Conservation (phyloP, 2,888 invertebrate species). For the Calliopum simillimum region DNA sequence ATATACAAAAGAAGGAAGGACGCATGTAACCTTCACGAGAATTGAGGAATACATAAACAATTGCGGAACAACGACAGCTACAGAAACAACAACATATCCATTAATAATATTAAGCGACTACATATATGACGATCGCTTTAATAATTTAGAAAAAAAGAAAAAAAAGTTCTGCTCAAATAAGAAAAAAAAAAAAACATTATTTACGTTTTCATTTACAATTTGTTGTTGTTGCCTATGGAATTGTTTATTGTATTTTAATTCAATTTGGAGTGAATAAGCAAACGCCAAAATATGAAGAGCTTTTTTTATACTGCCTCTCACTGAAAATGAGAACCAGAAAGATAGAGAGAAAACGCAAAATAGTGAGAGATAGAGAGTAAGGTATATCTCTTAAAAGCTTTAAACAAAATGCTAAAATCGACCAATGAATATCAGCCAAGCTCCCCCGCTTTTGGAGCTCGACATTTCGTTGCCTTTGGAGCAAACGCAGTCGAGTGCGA, state of each 20-base stretch:
- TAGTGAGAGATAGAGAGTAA: no score
- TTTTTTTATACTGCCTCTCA: no score
- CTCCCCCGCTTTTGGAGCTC: background rate
- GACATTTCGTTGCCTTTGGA: no score
- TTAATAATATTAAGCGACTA: constrained; percentile 6
- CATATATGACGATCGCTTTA: no score
- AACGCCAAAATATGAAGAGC: no score
- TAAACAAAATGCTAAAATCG: constrained; percentile 6
- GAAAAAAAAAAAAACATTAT: constrained; percentile 1
- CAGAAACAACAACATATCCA: constrained; percentile 1
- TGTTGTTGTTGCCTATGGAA: background rate
- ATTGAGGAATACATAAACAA: background rate
- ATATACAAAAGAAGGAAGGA: no score
- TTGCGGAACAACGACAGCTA: constrained; percentile 4
- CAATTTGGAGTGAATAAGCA: background rate
- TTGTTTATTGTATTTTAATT: background rate
- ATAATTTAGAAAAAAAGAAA: no score
- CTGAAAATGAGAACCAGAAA: constrained; percentile 4
- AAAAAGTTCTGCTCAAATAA: background rate
- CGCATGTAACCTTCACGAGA: constrained; percentile 4
- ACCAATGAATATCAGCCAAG: background rate
- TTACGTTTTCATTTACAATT: constrained; percentile 8
- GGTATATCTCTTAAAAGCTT: constrained; percentile 7
- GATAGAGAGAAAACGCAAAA: no score
- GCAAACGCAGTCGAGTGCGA: constrained; percentile 25